A percentile compares a stretch with the other conserved stretches of the same genome.
phyloP scores from a whole-genome alignment of 1,140 invertebrate species.

The Drosophila eugracilis region DNA sequence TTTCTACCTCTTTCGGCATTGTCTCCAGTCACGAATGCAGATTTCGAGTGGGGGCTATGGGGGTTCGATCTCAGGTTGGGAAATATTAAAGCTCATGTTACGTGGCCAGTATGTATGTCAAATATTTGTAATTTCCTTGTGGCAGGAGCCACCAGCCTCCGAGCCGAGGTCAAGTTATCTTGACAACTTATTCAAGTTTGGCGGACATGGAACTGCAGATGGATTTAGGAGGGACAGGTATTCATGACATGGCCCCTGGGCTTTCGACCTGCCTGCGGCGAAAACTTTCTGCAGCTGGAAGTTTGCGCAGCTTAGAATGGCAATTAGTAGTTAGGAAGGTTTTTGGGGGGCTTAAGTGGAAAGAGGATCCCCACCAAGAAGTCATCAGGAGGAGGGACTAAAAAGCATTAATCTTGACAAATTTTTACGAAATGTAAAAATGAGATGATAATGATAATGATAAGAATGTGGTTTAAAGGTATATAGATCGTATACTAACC shows the following conservation, averaged over 20 bases:
- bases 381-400: no score
- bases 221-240: background rate
- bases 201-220: background rate
- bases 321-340: slow-evolving; percentile 50
- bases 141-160: slow-evolving; percentile 29
- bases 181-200: slow-evolving; percentile 62
- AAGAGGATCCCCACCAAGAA: slow-evolving; percentile 2
- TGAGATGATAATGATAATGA: no score
- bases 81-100: slow-evolving; percentile 72
- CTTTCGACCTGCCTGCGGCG: slow-evolving; percentile 16
- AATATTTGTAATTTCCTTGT: slow-evolving; percentile 43
- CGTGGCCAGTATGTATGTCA: no score
- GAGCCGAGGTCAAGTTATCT: slow-evolving; percentile 37
- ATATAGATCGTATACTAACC: background rate
- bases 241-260: slow-evolving; percentile 34
- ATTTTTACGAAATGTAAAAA: no score
- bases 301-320: slow-evolving; percentile 58
- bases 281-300: slow-evolving; percentile 46
- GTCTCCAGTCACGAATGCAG: slow-evolving; percentile 75
- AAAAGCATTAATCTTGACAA: no score
- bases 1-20: slow-evolving; percentile 40
- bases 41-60: slow-evolving; percentile 30
- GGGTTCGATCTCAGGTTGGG: slow-evolving; percentile 16
- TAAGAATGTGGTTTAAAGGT: no score
- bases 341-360: background rate